Evolutionary conservation across 2,797 vertebrate species (phyloP).

Genomic region (Betta splendens): DNA sequence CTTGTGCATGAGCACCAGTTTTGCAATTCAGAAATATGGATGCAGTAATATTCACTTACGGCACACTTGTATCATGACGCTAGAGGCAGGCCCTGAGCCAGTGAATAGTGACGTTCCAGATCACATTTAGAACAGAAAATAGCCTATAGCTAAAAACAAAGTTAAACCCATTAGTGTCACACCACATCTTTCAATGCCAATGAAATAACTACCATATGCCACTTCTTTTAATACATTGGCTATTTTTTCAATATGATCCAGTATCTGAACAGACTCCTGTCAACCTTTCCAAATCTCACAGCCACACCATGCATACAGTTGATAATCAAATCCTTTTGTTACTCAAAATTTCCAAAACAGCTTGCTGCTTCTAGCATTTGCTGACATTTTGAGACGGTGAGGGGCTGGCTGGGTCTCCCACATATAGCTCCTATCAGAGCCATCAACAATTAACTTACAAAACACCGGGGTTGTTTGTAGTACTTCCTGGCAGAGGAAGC

Average conservation of each 20-base stretch:
- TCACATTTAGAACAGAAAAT: slow-evolving; percentile 60
- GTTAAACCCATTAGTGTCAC: slow-evolving; percentile 47
- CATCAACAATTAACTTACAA: slow-evolving; percentile 77
- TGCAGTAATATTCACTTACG: slow-evolving; percentile 85
- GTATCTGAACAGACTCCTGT: slow-evolving; percentile 32
- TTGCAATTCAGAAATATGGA: slow-evolving; percentile 78
- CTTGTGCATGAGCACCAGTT: slow-evolving; percentile 70
- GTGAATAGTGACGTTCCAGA: slow-evolving; percentile 56
- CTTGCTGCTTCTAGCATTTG: slow-evolving; percentile 67
- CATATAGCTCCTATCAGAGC: slow-evolving; percentile 63
- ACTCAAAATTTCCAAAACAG: slow-evolving; percentile 55
- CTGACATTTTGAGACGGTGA: slow-evolving; percentile 77
- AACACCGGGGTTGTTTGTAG: slow-evolving; percentile 68
- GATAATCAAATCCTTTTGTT: slow-evolving; percentile 70
- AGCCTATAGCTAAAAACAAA: slow-evolving; percentile 56
- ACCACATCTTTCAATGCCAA: slow-evolving; percentile 9
- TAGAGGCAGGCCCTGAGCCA: slow-evolving; percentile 68
- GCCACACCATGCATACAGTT: slow-evolving; percentile 32
- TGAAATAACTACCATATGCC: slow-evolving; percentile 25
- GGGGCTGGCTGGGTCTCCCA: slow-evolving; percentile 45
- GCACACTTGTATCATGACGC: slow-evolving; percentile 73
- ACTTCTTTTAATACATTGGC: slow-evolving; percentile 26
- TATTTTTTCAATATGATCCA: slow-evolving; percentile 25
- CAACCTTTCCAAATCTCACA: slow-evolving; percentile 67
- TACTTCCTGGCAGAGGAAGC: slow-evolving; percentile 59